phyloP scores from a whole-genome alignment of 2,797 vertebrate genomes.

The Eidolon dupreanum region DNA sequence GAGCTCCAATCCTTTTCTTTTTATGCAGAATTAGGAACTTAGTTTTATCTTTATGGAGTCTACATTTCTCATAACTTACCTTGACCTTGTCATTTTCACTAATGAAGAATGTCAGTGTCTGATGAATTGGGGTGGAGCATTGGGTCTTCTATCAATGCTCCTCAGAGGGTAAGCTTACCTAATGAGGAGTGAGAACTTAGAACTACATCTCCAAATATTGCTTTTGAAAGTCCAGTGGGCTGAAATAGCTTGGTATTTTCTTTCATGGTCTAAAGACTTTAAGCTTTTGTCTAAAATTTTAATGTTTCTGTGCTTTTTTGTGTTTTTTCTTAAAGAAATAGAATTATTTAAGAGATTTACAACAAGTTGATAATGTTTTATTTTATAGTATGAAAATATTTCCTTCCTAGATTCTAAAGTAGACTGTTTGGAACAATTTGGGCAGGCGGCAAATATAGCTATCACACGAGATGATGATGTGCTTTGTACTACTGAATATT shows the following conservation, averaged over 20 bases:
- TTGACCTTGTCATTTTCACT: not conserved
- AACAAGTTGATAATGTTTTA: not conserved
- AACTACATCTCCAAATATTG: not conserved
- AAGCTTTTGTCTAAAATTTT: not conserved
- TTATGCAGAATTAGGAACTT: not conserved
- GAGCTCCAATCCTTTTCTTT: not conserved
- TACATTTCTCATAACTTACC: not conserved
- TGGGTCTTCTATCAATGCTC: not conserved
- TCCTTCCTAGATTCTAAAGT: conserved; percentile 89
- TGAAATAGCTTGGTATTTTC: not conserved
- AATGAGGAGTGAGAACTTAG: not conserved
- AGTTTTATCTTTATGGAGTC: not conserved
- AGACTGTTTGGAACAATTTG: conserved; percentile 91
- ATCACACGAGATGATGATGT: conserved; percentile 89
- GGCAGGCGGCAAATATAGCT: conserved; percentile 88
- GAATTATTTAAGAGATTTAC: not conserved
- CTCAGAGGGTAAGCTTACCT: not conserved
- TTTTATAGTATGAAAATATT: not conserved
- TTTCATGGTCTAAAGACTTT: not conserved
- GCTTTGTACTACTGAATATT: conserved; percentile 93
- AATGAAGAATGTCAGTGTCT: not conserved
- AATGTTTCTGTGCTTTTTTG: not conserved
- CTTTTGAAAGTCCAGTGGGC: not conserved
- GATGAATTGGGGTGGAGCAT: not conserved
- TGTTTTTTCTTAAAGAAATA: not conserved